Conservation (phyloP, 2,888 invertebrate species). For the Parthenolecanium corni region DNA sequence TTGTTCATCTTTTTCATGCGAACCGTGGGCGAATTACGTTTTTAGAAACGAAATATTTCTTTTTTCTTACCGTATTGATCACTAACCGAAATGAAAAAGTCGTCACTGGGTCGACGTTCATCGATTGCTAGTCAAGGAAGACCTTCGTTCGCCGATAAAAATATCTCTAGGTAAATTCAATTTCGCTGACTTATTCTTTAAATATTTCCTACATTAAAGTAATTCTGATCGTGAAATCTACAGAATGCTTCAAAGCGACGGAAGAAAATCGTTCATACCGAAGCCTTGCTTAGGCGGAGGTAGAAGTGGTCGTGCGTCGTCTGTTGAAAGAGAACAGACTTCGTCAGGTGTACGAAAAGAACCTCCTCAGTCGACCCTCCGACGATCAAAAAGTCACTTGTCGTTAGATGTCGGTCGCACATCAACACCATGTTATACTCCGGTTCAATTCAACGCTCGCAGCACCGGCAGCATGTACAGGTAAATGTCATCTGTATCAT, state of each 20-base stretch:
- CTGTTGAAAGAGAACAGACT: conserved; percentile 12
- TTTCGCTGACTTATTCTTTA: too few relatives aligned
- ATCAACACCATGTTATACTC: conserved; percentile 13
- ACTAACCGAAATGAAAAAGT: conserved; percentile 13
- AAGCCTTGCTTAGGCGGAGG: not conserved
- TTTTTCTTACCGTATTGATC: not conserved
- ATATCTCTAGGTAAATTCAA: not conserved
- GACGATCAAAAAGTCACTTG: conserved; percentile 15
- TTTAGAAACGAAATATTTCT: too few relatives aligned
- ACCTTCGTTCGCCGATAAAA: conserved; percentile 10
- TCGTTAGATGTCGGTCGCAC: conserved; percentile 1
- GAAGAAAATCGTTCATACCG: conserved; percentile 21
- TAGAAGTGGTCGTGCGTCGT: conserved; percentile 5
- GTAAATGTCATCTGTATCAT: not conserved
- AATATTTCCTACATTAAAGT: too few relatives aligned
- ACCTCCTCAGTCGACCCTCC: not conserved
- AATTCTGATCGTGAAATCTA: too few relatives aligned
- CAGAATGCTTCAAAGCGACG: not conserved
- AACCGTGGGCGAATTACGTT: too few relatives aligned
- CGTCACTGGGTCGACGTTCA: conserved; percentile 17
- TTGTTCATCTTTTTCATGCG: too few relatives aligned
- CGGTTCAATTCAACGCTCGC: conserved; percentile 2
- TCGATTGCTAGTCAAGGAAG: conserved; percentile 7
- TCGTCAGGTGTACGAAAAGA: conserved; percentile 7
- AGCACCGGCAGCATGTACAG: conserved; percentile 1